phyloP scores from a whole-genome alignment of 1,140 invertebrate species.

The Drosophila tristis region DNA sequence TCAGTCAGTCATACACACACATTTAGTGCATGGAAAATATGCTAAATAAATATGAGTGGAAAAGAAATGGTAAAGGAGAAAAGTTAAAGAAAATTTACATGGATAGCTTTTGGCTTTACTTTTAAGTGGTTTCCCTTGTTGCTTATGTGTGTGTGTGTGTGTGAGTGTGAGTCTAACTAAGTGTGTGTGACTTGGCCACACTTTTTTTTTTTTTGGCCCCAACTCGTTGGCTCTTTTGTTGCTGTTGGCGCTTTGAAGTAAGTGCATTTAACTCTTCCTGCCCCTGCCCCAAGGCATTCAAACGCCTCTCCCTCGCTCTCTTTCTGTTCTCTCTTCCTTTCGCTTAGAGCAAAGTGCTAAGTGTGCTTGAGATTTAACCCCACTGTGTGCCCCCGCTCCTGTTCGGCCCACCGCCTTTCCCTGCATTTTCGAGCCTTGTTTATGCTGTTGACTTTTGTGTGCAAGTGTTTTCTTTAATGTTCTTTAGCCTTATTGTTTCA shows the following conservation, averaged over 20 bases:
- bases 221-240: constrained; percentile 66
- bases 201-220: constrained; percentile 49
- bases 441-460: constrained; percentile 70
- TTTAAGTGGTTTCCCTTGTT: constrained; percentile 76
- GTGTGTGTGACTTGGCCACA: constrained; percentile 62
- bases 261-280: constrained; percentile 66
- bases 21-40: constrained; percentile 54
- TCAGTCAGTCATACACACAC: not conserved
- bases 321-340: not conserved
- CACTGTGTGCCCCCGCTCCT: not conserved
- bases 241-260: constrained; percentile 70
- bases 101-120: constrained; percentile 68
- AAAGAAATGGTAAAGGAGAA: constrained; percentile 34
- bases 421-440: constrained; percentile 56
- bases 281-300: not conserved
- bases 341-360: constrained; percentile 50
- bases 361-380: constrained; percentile 60
- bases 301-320: not conserved
- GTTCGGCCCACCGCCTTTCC: not conserved
- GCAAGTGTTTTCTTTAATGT: constrained; percentile 61
- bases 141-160: constrained; percentile 32
- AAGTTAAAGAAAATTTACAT: constrained; percentile 74
- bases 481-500: constrained; percentile 21
- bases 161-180: constrained; percentile 38
- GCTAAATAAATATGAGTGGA: constrained; percentile 68